These are phyloP conservation scores for Metalampra italica DNA, from an alignment of 2,888 invertebrate species.

Conservation along the genomic window DNA sequence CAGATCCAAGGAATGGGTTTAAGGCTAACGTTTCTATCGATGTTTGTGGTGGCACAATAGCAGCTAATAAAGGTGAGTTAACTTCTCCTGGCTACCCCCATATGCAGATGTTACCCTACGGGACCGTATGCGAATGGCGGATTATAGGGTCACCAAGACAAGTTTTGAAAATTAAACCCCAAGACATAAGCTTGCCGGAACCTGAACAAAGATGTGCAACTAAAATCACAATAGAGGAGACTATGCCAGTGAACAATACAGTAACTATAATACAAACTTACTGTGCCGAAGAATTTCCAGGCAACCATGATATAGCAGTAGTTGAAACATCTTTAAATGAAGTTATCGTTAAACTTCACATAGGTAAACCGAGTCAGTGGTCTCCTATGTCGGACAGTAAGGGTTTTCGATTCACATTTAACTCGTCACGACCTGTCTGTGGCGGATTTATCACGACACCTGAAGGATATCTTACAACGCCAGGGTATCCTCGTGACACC, in stretches of 20 bases:
- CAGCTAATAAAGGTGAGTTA: conserved; percentile 79
- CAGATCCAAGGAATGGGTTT: conserved; percentile 87
- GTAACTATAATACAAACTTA: conserved; percentile 36
- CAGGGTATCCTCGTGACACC: conserved; percentile 81
- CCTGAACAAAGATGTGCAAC: conserved; percentile 47
- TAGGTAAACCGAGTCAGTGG: conserved; percentile 47
- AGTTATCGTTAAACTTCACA: conserved; percentile 45
- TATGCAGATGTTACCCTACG: conserved; percentile 65
- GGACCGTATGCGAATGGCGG: conserved; percentile 85
- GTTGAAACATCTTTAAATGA: conserved; percentile 54
- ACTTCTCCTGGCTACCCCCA: conserved; percentile 84
- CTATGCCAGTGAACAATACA: conserved; percentile 40
- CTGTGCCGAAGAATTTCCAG: conserved; percentile 31
- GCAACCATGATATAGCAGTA: conserved; percentile 15
- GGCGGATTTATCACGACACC: conserved; percentile 81
- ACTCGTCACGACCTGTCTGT: conserved; percentile 79
- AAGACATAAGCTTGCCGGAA: conserved; percentile 43
- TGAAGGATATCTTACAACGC: conserved; percentile 83
- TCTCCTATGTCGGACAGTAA: conserved; percentile 44
- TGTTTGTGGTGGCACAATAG: conserved; percentile 80
- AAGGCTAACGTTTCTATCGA: conserved; percentile 83
- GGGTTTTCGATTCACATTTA: conserved; percentile 82
- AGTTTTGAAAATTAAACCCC: conserved; percentile 38
- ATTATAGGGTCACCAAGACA: conserved; percentile 66
- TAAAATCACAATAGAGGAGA: conserved; percentile 56